phyloP scores from a whole-genome alignment of 1,140 invertebrate genomes.

The Aphaenogaster ashmeadi region DNA sequence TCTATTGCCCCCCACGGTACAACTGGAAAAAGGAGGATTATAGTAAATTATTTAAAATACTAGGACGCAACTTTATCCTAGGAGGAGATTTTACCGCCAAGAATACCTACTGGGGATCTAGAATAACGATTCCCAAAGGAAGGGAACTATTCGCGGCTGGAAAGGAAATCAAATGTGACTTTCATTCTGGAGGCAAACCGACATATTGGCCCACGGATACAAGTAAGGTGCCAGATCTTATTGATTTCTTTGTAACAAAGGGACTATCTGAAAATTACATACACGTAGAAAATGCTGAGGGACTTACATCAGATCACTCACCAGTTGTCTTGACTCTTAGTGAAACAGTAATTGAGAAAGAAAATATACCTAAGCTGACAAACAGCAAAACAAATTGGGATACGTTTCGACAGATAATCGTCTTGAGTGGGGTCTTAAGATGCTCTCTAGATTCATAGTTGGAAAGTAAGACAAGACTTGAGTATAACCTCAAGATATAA shows the following conservation, averaged over 20 bases:
- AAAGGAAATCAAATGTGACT: not conserved
- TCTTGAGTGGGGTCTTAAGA: slow-evolving; percentile 7
- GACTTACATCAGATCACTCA: too few species aligned
- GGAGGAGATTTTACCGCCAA: slow-evolving; percentile 82
- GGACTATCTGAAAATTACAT: too few species aligned
- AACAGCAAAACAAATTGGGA: too few species aligned
- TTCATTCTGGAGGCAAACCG: slow-evolving; percentile 73
- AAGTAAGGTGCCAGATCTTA: slow-evolving; percentile 30
- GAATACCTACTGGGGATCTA: slow-evolving; percentile 77
- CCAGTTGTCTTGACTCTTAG: too few species aligned
- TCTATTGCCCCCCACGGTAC: slow-evolving; percentile 56
- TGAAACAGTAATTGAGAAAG: too few species aligned
- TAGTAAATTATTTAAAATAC: slow-evolving; percentile 73
- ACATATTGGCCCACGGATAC: slow-evolving; percentile 73
- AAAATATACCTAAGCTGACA: too few species aligned
- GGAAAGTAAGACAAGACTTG: not conserved
- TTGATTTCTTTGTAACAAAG: slow-evolving; percentile 4
- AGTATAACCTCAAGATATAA: not conserved
- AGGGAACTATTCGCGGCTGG: slow-evolving; percentile 70
- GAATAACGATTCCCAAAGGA: slow-evolving; percentile 61
- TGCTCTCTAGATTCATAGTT: slow-evolving; percentile 3
- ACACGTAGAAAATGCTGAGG: too few species aligned
- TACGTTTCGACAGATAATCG: too few species aligned
- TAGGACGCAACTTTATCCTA: slow-evolving; percentile 81
- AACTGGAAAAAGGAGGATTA: slow-evolving; percentile 75